Evolutionary conservation across 1,140 invertebrate genomes (phyloP).

Genomic region (Aphis craccivora): DNA sequence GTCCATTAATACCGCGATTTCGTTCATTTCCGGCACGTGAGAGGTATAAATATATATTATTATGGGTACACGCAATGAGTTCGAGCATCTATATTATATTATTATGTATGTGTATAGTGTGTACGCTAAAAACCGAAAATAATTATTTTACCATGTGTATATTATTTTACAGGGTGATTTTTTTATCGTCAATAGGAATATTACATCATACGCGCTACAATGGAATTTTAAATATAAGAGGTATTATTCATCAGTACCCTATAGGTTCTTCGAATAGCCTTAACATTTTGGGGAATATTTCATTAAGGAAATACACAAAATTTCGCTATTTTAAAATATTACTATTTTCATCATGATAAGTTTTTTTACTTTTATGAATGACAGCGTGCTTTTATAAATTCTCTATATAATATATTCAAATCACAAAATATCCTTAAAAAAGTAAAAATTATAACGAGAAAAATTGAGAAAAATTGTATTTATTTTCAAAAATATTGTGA

Average conservation of each 20-base stretch:
- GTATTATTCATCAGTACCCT: too few species aligned
- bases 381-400: too few species aligned
- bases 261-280: too few species aligned
- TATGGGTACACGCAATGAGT: neutral
- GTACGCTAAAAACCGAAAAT: neutral
- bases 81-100: neutral
- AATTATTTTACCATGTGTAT: neutral
- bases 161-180: neutral
- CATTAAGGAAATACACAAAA: too few species aligned
- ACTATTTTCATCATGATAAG: too few species aligned
- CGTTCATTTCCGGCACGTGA: constrained; percentile 21
- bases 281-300: too few species aligned
- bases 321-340: too few species aligned
- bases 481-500: neutral
- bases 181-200: too few species aligned
- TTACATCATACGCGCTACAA: too few species aligned
- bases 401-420: neutral
- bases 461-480: neutral
- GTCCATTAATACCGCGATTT: constrained; percentile 16
- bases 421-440: neutral
- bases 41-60: neutral
- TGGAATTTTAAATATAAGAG: too few species aligned
- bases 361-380: too few species aligned
- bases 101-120: neutral
- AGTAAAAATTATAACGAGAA: neutral